Evolutionary conservation across 2,797 vertebrate genomes (phyloP), one percentile per base, ranked within the genome.

Genomic region (Pelobates cultripes): DNA sequence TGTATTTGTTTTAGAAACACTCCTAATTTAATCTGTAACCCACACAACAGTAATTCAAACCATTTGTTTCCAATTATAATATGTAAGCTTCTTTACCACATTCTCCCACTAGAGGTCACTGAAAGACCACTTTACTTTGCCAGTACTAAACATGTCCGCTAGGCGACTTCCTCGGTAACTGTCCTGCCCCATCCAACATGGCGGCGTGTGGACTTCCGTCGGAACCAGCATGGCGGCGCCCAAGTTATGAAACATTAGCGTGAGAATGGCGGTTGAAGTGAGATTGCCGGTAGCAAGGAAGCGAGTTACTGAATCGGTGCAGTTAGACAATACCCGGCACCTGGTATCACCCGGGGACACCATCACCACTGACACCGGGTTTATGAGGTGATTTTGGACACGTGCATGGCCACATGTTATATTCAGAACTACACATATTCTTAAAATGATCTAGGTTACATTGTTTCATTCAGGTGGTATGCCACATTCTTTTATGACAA

Each of bases 311-410:
- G 84, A 86, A 69, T 75, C 28, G 4, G 41, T 80, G 8, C 9
- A 70, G 3, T 83, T 85, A 4, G 88, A 88, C 1, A 87, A 87
- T 2, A 90, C 91, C 53, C 96, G 94, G 82, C 96, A 97, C 78
- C 82, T 99, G 77, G 97, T 99, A 17, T 96, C 96, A 0, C 97
- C 97, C 0, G 97, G 98, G 1, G 98, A 99, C 92, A 95, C 96
- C 1, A 98, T 99, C 87, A 99, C 98, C 28, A 95, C 96, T n/a
- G 97, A 99, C 88, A 95, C 96, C 0, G 97, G 97, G 8, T 99
- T 98, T 84, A 99, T 99, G 98, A 96, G 97, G 98, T 99, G 78
- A 4, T 43, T 53, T 7, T 14, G 57, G 71, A 40, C 28, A 42
- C 51, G 57, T 61, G 47, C 47, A 51, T 10, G 5, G 47, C 47